These are phyloP conservation scores for Drosophila lutescens DNA, from an alignment of 2,888 invertebrate genomes.

Conservation along the genomic window DNA sequence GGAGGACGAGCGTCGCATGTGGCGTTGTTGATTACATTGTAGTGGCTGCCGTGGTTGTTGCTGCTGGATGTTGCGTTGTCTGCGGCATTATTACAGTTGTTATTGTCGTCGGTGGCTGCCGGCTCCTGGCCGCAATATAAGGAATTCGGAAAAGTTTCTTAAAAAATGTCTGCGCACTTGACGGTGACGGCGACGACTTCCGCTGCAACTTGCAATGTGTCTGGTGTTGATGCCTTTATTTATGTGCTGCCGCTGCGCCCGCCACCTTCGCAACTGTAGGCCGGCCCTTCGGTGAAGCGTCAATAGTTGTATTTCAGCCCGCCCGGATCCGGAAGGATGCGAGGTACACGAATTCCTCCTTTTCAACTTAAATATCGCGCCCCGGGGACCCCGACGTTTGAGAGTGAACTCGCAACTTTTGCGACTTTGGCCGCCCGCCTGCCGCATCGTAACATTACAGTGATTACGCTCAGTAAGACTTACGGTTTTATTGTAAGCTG, in stretches of 20 bases:
- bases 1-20: conserved; percentile 63
- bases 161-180: conserved; percentile 73
- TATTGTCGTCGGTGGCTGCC: conserved; percentile 55
- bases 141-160: conserved; percentile 74
- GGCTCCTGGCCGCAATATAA: conserved; percentile 64
- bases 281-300: conserved; percentile 64
- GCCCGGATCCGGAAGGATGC: conserved; percentile 51
- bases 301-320: conserved; percentile 72
- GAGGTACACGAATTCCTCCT: conserved; percentile 72
- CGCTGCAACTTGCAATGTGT: conserved; percentile 71
- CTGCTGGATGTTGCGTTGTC: conserved; percentile 66
- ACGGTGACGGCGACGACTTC: conserved; percentile 70
- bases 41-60: conserved; percentile 47
- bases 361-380: conserved; percentile 58
- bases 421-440: conserved; percentile 52
- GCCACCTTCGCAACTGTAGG: conserved; percentile 57
- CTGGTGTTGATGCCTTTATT: conserved; percentile 77
- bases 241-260: conserved; percentile 43
- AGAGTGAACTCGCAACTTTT: conserved; percentile 59
- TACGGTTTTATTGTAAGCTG: conserved; percentile 70
- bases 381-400: conserved; percentile 61
- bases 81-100: conserved; percentile 74
- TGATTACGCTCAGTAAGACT: conserved; percentile 77
- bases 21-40: conserved; percentile 76
- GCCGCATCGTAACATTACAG: conserved; percentile 69